Conservation (phyloP, 2,797 vertebrate species). For the Parambassis ranga region DNA sequence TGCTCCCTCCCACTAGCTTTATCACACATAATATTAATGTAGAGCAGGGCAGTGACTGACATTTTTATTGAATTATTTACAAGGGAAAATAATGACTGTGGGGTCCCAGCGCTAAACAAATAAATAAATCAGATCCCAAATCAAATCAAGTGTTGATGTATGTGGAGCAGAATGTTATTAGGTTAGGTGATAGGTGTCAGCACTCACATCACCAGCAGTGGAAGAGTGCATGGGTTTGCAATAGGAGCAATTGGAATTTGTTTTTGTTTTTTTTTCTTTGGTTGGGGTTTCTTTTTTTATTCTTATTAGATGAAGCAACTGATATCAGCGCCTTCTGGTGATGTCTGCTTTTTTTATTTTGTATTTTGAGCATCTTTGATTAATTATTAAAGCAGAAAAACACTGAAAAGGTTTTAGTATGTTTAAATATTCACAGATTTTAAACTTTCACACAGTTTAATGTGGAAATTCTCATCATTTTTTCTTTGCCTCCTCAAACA, state of each 20-base stretch:
- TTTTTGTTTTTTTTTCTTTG: neutral
- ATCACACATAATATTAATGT: conserved; percentile 78
- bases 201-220: conserved; percentile 49
- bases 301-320: conserved; percentile 18
- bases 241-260: conserved; percentile 38
- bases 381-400: neutral
- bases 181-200: conserved; percentile 74
- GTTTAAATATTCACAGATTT: no score
- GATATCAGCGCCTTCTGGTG: neutral
- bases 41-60: conserved; percentile 63
- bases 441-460: no score
- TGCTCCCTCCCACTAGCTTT: conserved; percentile 64
- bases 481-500: no score
- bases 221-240: conserved; percentile 34
- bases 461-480: no score
- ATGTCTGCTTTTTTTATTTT: neutral
- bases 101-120: conserved; percentile 76
- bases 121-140: conserved; percentile 83
- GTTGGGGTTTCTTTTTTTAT: neutral
- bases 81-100: conserved; percentile 80
- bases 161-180: conserved; percentile 72
- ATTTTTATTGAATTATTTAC: conserved; percentile 84
- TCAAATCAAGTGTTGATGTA: conserved; percentile 76
- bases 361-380: neutral
- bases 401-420: no score